Evolutionary conservation across 2,888 invertebrate species (phyloP), one percentile per base, ranked within the genome.

Genomic region (Archips crataeganus): DNA sequence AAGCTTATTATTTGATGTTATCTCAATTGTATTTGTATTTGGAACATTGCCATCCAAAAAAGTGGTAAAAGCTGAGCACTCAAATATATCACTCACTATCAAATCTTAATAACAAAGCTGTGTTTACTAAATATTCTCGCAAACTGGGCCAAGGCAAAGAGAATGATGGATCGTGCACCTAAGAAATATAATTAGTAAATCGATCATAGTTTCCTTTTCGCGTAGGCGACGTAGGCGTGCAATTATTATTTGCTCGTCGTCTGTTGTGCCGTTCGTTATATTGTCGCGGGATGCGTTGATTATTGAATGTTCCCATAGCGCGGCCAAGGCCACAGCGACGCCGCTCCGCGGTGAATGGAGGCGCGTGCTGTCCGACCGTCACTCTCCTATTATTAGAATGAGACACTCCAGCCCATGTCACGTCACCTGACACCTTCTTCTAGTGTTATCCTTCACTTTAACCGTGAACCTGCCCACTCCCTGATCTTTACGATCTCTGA

Each of bases 261-360:
- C 75, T 74, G 76, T 79, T 77, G 79, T 77, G 57, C 32, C 32
- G 32, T 79, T 74, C 32, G 32, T 79, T 74, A 75, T 75, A 67
- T 67, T 77, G 76, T 78, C 78, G 77, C 80, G 81, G 85, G 84
- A 89, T 87, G 88, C 85, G 86, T 87, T 86, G 87, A 85, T 88
- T 85, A 85, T 57, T 23, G 32, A 32, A 23, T 81, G 83, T 80
- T 86, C 85, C 85, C 85, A 89, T 86, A 84, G 81, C 66, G 83
- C 84, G 87, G 87, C 87, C 91, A 90, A 91, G 91, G 90, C 84
- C 89, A 85, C 66, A 39, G 59, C 69, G 68, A 66, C 59, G 70
- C 71, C 70, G 76, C 87, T 85, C 83, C 83, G 83, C 83, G 79
- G 87, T 92, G 92, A 92, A 92, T 92, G 92, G 87, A 88, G 83